Conservation (phyloP, 2,113 vertebrate species). For the Dipodomys merriami region DNA sequence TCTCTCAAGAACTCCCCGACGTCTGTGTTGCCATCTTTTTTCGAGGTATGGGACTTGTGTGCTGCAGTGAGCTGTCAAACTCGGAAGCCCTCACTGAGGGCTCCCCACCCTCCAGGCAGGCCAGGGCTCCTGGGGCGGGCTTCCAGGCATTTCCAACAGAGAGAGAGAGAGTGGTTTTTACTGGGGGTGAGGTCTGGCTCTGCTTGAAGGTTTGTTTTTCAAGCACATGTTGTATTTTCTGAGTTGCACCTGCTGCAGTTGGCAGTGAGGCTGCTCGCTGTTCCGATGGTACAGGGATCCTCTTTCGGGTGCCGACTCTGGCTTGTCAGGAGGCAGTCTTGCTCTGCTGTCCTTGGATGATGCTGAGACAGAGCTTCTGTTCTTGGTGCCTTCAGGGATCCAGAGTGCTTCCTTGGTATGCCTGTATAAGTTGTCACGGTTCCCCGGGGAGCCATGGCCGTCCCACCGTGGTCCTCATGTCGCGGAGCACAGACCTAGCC, state of each 20-base stretch:
- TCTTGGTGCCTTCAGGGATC: fast-evolving
- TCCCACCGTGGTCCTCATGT: not conserved
- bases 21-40: constrained; percentile 96
- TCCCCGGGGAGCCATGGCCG: not conserved
- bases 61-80: fast-evolving
- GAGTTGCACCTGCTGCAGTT: not conserved
- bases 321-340: not conserved
- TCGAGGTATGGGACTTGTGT: constrained; percentile 88
- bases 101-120: not conserved
- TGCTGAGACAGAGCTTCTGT: not conserved
- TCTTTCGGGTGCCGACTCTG: not conserved
- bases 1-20: constrained; percentile 98
- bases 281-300: fast-evolving
- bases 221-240: fast-evolving
- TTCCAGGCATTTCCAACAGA: not conserved
- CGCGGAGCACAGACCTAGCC: not conserved
- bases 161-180: not conserved
- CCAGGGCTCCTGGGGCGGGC: not conserved
- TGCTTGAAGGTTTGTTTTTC: not conserved
- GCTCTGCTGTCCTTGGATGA: not conserved
- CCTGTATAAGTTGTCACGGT: too few species aligned
- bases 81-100: not conserved
- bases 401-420: not conserved
- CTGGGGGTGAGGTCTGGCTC: not conserved
- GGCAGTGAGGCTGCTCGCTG: not conserved